Conservation (phyloP, 2,797 vertebrate species). For the Phaenicophaeus curvirostris region DNA sequence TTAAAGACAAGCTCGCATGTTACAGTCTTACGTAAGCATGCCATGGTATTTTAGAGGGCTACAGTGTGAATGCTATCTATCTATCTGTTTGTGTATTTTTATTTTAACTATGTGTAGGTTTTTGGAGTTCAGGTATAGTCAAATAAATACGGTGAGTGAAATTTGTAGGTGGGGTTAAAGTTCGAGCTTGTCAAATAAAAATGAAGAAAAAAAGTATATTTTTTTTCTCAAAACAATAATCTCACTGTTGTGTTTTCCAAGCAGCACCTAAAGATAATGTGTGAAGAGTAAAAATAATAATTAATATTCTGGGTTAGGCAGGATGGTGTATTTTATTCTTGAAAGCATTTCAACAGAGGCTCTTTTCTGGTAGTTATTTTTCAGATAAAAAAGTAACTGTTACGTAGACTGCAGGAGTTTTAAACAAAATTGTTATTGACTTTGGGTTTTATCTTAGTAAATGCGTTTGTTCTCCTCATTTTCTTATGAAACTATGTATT, state of each 20-base stretch:
- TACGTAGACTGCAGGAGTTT: not conserved
- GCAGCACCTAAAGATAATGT: not conserved
- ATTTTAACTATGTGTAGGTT: not conserved
- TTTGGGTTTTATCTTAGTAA: slow-evolving; percentile 13
- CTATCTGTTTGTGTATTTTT: not conserved
- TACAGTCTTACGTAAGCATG: not conserved
- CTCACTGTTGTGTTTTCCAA: not conserved
- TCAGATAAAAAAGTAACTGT: not conserved
- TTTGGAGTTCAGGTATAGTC: not conserved
- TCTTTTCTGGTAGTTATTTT: not conserved
- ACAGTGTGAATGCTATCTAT: not conserved
- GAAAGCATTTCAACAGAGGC: not conserved
- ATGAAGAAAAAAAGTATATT: not conserved
- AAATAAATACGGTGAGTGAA: not conserved
- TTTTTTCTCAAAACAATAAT: not conserved
- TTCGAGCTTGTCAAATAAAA: not conserved
- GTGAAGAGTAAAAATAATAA: not conserved
- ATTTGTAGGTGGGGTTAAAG: not conserved
- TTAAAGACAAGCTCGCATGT: no score
- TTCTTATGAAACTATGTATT: slow-evolving; percentile 15
- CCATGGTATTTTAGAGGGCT: not conserved
- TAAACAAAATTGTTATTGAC: not conserved
- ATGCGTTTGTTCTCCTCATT: slow-evolving; percentile 20
- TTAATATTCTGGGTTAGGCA: not conserved
- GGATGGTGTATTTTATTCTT: not conserved